Percentiles rank a stretch among this genome's conserved stretches.
Evolutionary conservation across 2,888 invertebrate species (phyloP).

Genomic region (Copidosoma aretas): DNA sequence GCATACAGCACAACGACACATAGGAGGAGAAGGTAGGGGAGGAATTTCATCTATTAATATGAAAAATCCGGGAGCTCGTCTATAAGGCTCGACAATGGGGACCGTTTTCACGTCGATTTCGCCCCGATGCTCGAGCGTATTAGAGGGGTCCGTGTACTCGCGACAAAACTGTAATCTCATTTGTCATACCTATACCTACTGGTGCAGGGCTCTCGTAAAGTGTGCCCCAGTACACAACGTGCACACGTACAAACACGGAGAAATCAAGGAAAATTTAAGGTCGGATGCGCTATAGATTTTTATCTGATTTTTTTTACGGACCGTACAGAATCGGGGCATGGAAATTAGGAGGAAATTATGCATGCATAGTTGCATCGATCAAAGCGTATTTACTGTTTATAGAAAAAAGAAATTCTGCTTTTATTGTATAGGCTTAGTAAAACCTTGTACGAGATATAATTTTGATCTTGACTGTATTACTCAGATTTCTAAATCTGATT

Average conservation of each 20-base stretch:
- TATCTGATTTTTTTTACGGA: neutral
- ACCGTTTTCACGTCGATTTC: conserved; percentile 11
- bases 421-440: no score
- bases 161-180: neutral
- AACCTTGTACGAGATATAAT: no score
- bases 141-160: neutral
- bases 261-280: neutral
- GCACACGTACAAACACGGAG: neutral
- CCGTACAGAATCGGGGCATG: neutral
- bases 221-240: neutral
- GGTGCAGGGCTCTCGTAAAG: no score
- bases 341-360: neutral
- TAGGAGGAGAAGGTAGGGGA: no score
- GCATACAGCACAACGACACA: neutral
- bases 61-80: neutral
- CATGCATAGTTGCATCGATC: no score
- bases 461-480: no score
- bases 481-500: no score
- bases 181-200: neutral
- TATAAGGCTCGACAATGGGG: conserved; percentile 1
- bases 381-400: no score
- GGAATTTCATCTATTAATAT: no score
- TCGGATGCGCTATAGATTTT: neutral
- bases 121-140: conserved; percentile 4
- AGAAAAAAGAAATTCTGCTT: no score